Evolutionary conservation across 2,797 vertebrate species (phyloP).

Genomic region (Trachops cirrhosus): DNA sequence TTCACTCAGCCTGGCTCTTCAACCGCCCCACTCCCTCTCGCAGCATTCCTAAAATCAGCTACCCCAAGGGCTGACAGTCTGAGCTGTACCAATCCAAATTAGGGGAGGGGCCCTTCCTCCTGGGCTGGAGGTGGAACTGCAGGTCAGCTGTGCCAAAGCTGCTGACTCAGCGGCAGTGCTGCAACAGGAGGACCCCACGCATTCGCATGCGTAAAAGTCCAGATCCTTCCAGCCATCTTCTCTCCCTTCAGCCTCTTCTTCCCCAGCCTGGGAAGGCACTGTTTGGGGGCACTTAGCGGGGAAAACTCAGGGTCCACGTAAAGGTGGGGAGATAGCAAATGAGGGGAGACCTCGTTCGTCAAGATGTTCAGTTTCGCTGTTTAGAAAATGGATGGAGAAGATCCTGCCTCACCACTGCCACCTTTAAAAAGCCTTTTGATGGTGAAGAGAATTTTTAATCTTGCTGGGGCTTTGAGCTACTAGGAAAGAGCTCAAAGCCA

Average conservation of each 20-base stretch:
- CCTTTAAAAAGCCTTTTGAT: slow-evolving; percentile 20
- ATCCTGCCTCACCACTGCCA: neutral
- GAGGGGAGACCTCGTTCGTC: neutral
- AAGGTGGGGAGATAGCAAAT: neutral
- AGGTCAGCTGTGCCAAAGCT: neutral
- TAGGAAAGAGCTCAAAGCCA: slow-evolving; percentile 32
- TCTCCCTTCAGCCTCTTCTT: neutral
- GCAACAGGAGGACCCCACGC: neutral
- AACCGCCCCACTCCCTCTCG: neutral
- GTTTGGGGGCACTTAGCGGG: neutral
- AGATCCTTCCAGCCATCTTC: neutral
- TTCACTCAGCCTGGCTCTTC: neutral
- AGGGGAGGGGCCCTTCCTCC: neutral
- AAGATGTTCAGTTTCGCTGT: slow-evolving; percentile 23
- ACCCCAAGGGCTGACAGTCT: neutral
- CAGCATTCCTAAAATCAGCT: neutral
- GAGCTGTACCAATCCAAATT: neutral
- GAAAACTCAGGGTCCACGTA: neutral
- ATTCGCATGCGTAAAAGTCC: neutral
- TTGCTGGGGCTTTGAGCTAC: slow-evolving; percentile 36
- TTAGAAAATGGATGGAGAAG: slow-evolving; percentile 36
- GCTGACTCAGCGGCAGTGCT: slow-evolving; percentile 30
- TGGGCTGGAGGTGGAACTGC: neutral
- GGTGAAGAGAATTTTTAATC: neutral
- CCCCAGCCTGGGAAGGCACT: neutral